Evolutionary conservation across 2,888 invertebrate species (phyloP).

Genomic region (Watsonalla cultraria): DNA sequence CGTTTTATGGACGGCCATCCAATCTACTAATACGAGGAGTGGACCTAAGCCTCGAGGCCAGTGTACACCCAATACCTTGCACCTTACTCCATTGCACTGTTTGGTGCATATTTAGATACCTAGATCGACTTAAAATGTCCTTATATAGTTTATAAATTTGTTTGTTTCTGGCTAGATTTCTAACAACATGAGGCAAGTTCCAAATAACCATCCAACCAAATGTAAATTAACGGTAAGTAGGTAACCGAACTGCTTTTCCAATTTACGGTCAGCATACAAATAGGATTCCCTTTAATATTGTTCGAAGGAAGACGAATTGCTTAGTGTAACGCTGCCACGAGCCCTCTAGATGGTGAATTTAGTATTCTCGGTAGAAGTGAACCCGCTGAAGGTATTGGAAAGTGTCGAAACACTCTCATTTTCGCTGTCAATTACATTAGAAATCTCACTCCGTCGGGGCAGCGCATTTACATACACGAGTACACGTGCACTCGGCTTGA

Average conservation of each 20-base stretch:
- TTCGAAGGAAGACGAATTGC: not conserved
- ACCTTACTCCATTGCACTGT: not conserved
- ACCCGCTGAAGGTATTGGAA: conserved; percentile 6
- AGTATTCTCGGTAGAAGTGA: not conserved
- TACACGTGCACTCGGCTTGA: conserved; percentile 55
- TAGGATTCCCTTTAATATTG: too few species aligned
- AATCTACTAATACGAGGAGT: conserved; percentile 45
- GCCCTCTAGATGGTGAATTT: not conserved
- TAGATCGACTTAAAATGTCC: too few species aligned
- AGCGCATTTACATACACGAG: conserved; percentile 48
- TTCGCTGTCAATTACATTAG: conserved; percentile 66
- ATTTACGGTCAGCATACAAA: too few species aligned
- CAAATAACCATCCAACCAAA: too few species aligned
- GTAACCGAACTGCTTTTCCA: too few species aligned
- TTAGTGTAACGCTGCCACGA: not conserved
- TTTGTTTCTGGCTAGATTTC: too few species aligned
- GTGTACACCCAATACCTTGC: conserved; percentile 4
- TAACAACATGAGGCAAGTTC: too few species aligned
- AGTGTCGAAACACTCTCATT: conserved; percentile 38
- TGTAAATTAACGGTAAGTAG: too few species aligned
- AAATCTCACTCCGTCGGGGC: conserved; percentile 47
- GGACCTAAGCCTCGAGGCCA: conserved; percentile 29
- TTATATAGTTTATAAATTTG: too few species aligned
- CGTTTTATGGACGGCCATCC: conserved; percentile 36
- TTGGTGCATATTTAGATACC: not conserved